These are phyloP conservation scores for Meteorus cinctellus DNA, from an alignment of 2,888 invertebrate species.

Conservation along the genomic window DNA sequence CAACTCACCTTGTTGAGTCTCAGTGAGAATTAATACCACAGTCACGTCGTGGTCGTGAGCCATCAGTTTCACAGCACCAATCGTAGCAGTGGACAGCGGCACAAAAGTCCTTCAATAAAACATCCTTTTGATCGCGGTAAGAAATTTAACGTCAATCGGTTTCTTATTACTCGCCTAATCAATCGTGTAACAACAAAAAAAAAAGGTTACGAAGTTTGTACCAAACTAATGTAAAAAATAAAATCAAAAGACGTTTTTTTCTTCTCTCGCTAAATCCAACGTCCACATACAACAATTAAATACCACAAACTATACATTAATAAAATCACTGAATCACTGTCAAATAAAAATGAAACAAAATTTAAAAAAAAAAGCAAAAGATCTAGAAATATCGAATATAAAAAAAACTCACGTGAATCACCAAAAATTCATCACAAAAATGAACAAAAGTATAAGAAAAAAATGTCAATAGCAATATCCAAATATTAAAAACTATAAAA, in stretches of 20 bases:
- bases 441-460: neutral
- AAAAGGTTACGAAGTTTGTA: neutral
- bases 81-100: neutral
- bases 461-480: neutral
- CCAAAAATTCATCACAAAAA: neutral
- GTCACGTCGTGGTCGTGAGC: neutral
- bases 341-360: neutral
- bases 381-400: too few species aligned
- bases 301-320: neutral
- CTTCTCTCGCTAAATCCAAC: neutral
- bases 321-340: conserved; percentile 10
- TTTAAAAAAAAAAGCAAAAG: neutral
- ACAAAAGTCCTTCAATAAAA: conserved; percentile 7
- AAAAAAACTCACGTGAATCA: neutral
- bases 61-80: conserved; percentile 5
- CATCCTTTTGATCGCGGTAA: neutral
- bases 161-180: neutral
- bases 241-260: neutral
- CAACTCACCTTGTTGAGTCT: neutral
- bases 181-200: neutral
- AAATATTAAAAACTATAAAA: neutral
- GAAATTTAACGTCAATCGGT: conserved; percentile 2
- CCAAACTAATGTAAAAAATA: neutral
- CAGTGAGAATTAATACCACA: neutral
- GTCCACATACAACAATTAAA: neutral